These are phyloP conservation scores for Lymantria dispar DNA, from an alignment of 2,888 invertebrate genomes.

Conservation along the genomic window DNA sequence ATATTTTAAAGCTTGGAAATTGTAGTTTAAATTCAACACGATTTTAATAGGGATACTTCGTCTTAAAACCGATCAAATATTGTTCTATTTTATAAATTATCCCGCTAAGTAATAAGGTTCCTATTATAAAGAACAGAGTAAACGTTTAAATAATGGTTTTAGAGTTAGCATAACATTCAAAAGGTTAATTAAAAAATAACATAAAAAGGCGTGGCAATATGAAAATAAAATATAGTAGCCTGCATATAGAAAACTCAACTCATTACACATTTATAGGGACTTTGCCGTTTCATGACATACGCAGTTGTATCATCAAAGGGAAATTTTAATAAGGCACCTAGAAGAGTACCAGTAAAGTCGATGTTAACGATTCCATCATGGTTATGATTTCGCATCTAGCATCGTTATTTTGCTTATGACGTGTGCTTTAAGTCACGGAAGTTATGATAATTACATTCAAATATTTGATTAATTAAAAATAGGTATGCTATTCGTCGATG, in stretches of 20 bases:
- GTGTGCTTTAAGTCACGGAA: slow-evolving; percentile 11
- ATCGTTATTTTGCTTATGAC: slow-evolving; percentile 24
- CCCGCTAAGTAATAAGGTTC: too few relatives aligned
- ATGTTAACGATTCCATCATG: slow-evolving; percentile 27
- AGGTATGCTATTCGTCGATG: too few relatives aligned
- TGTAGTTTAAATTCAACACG: too few relatives aligned
- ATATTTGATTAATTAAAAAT: neutral
- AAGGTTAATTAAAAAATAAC: neutral
- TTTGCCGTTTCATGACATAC: slow-evolving; percentile 1
- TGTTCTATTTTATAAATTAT: too few relatives aligned
- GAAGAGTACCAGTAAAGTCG: slow-evolving; percentile 13
- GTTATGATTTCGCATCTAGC: slow-evolving; percentile 24
- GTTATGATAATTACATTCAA: neutral
- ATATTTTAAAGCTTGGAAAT: too few relatives aligned
- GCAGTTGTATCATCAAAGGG: slow-evolving; percentile 23
- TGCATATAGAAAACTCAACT: neutral
- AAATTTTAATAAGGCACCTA: slow-evolving; percentile 24
- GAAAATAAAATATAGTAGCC: neutral
- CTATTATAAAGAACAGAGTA: too few relatives aligned
- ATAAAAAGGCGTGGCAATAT: neutral
- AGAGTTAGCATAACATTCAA: too few relatives aligned
- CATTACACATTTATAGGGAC: neutral
- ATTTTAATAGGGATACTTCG: too few relatives aligned
- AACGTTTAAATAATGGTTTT: too few relatives aligned
- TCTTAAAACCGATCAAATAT: too few relatives aligned